phyloP scores from a whole-genome alignment of 2,113 vertebrate genomes.

The Sminthopsis crassicaudata region DNA sequence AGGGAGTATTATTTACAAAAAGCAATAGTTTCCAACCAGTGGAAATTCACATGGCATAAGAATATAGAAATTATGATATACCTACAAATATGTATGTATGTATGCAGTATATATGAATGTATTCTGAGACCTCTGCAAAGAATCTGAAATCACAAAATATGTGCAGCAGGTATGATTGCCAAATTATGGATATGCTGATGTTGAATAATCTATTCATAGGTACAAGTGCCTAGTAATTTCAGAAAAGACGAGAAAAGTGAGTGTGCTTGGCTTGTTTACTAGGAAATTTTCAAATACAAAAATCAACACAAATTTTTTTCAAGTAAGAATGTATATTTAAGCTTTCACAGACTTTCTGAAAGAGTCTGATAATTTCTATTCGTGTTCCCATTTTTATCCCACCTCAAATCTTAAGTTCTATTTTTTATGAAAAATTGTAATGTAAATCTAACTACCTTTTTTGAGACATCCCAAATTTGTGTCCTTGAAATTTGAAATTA shows the following conservation, averaged over 20 bases:
- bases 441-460: constrained; percentile 79
- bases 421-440: constrained; percentile 80
- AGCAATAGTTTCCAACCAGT: constrained; percentile 16
- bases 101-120: not conserved
- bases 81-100: too few species aligned
- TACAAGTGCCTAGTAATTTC: constrained; percentile 73
- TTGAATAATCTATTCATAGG: constrained; percentile 67
- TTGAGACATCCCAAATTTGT: constrained; percentile 76
- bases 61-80: not conserved
- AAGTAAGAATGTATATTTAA: constrained; percentile 73
- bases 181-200: constrained; percentile 79
- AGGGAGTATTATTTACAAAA: constrained; percentile 38
- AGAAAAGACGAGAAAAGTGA: constrained; percentile 63
- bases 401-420: constrained; percentile 81
- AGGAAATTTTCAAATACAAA: constrained; percentile 77
- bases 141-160: constrained; percentile 62
- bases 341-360: constrained; percentile 74
- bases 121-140: constrained; percentile 55
- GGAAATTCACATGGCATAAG: constrained; percentile 49
- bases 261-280: constrained; percentile 72
- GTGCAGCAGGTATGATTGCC: constrained; percentile 67
- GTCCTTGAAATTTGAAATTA: constrained; percentile 79
- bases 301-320: constrained; percentile 63
- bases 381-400: constrained; percentile 76
- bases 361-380: constrained; percentile 72